phyloP scores from a whole-genome alignment of 2,888 invertebrate species.

The Noctua janthina region DNA sequence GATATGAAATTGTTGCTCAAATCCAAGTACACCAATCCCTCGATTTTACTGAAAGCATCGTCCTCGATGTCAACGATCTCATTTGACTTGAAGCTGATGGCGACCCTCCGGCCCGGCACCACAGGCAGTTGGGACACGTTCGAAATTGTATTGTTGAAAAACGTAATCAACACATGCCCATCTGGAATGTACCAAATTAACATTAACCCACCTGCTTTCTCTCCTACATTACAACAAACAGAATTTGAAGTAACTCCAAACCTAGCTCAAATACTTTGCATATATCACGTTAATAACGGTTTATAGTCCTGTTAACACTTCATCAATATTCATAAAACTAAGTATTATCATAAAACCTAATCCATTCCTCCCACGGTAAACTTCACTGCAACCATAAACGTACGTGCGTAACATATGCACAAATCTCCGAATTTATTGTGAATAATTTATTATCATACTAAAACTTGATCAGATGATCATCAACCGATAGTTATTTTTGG shows the following conservation, averaged over 20 bases:
- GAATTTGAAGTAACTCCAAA: conserved; percentile 16
- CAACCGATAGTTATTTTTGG: conserved; percentile 49
- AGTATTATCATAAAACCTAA: conserved; percentile 59
- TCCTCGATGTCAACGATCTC: conserved; percentile 87
- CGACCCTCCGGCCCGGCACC: conserved; percentile 84
- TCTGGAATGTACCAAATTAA: conserved; percentile 76
- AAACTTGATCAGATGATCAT: conserved; percentile 54
- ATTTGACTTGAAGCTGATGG: conserved; percentile 89
- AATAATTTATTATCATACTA: conserved; percentile 53
- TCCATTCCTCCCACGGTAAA: conserved; percentile 48
- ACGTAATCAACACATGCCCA: conserved; percentile 87
- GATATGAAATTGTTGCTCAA: conserved; percentile 90
- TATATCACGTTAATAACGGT: conserved; percentile 51
- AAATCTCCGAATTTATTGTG: conserved; percentile 38
- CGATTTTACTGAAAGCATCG: conserved; percentile 88
- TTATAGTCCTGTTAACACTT: conserved; percentile 53
- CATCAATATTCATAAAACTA: conserved; percentile 62
- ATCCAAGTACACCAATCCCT: conserved; percentile 89
- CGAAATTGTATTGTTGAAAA: conserved; percentile 89
- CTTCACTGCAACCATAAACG: conserved; percentile 51
- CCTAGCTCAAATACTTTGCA: conserved; percentile 25
- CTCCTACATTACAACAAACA: conserved; percentile 16
- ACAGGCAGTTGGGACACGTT: conserved; percentile 85
- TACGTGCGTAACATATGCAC: conserved; percentile 35
- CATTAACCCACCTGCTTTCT: conserved; percentile 26